These are phyloP conservation scores for Liasis olivaceus DNA, from an alignment of 2,797 vertebrate genomes.

Conservation along the genomic window DNA sequence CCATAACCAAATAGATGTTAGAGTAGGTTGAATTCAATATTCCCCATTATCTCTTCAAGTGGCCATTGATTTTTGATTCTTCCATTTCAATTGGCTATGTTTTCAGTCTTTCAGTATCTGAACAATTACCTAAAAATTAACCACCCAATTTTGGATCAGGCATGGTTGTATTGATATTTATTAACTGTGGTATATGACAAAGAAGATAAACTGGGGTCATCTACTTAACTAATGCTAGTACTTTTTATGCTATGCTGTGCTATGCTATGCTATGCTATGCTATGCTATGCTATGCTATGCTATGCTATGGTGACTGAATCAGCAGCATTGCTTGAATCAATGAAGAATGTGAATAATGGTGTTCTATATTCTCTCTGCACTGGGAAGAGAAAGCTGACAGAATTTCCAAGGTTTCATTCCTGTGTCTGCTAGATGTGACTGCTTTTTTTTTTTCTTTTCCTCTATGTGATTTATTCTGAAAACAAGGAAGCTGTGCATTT, in stretches of 20 bases:
- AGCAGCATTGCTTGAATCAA: not conserved
- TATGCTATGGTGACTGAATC: not conserved
- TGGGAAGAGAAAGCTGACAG: not conserved
- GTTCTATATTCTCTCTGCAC: not conserved
- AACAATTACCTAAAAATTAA: slow-evolving; percentile 37
- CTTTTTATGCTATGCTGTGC: not conserved
- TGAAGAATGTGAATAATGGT: not conserved
- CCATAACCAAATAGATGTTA: slow-evolving; percentile 12
- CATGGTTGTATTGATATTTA: slow-evolving; percentile 35
- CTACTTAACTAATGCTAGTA: not conserved
- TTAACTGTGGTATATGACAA: slow-evolving; percentile 8
- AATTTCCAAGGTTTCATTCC: not conserved
- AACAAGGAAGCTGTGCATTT: not conserved
- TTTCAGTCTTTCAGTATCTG: slow-evolving; percentile 28
- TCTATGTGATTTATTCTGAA: not conserved
- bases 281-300: not conserved
- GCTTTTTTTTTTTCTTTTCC: not conserved
- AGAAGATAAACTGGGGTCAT: not conserved
- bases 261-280: not conserved
- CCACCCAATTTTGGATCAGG: not conserved
- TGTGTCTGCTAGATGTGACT: not conserved
- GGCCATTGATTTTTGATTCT: slow-evolving; percentile 18
- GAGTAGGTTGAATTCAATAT: slow-evolving; percentile 16
- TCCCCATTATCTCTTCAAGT: slow-evolving; percentile 20
- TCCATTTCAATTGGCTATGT: not conserved